A percentile compares a stretch with the other conserved stretches of the same genome.
Conservation (phyloP, 2,113 vertebrate species). For the Zosterops hypoxanthus region DNA sequence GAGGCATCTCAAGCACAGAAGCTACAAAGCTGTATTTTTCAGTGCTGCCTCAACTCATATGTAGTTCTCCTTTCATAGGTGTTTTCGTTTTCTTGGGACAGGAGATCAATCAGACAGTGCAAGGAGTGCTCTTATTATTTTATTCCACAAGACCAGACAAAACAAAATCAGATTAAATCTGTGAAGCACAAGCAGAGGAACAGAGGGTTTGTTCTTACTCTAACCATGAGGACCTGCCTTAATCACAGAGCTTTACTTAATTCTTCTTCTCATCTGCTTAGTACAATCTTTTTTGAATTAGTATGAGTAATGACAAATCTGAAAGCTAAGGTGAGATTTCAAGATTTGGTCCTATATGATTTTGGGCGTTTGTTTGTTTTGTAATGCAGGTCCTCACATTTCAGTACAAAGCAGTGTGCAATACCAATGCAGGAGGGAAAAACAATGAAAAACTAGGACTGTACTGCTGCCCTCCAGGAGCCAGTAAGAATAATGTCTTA, state of each 20-base stretch:
- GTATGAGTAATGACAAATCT: background rate
- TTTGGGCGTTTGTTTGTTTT: background rate
- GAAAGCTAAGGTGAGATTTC: background rate
- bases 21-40: background rate
- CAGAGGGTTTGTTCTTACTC: background rate
- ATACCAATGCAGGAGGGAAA: constrained; percentile 47
- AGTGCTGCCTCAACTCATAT: background rate
- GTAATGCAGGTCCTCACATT: background rate
- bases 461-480: constrained; percentile 50
- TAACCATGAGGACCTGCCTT: background rate
- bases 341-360: background rate
- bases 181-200: background rate
- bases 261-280: background rate
- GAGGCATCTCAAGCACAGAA: background rate
- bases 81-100: background rate
- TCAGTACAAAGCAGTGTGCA: constrained; percentile 17
- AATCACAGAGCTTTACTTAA: constrained; percentile 9
- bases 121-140: background rate
- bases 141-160: background rate
- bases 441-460: constrained; percentile 10
- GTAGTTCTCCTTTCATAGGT: background rate
- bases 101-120: background rate
- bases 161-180: constrained; percentile 18
- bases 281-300: constrained; percentile 1
- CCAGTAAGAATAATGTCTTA: constrained; percentile 76